A percentile compares a stretch with the other conserved stretches of the same genome.
Evolutionary conservation across 1,140 invertebrate genomes (phyloP).

Genomic region (Tetraneura akinire): DNA sequence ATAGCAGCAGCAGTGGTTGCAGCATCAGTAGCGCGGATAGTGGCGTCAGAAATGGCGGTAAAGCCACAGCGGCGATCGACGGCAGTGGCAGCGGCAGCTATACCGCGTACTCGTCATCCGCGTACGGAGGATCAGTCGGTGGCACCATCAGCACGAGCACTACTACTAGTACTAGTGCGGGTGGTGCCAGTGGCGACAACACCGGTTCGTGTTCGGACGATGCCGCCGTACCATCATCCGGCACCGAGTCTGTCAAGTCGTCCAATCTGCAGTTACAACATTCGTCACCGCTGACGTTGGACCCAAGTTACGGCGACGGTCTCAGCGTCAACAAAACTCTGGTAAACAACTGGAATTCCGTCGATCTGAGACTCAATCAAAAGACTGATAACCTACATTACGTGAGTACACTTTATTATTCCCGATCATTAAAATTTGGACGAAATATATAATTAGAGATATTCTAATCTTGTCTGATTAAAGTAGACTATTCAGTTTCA

Average conservation of each 20-base stretch:
- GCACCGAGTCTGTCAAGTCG: neutral
- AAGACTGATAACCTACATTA: slow-evolving; percentile 49
- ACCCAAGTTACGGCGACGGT: slow-evolving; percentile 15
- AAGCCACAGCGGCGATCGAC: neutral
- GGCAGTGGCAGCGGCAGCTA: neutral
- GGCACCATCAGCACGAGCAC: neutral
- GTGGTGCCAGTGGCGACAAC: neutral
- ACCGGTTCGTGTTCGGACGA: slow-evolving; percentile 10
- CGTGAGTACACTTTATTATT: slow-evolving; percentile 14
- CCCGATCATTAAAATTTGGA: too few relatives aligned
- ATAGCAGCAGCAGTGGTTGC: neutral
- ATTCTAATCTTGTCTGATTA: too few relatives aligned
- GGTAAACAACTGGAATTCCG: slow-evolving; percentile 4
- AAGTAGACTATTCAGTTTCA: too few relatives aligned
- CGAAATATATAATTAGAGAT: too few relatives aligned
- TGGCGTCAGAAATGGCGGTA: neutral
- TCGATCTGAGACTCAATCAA: slow-evolving; percentile 39
- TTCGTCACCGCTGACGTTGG: neutral
- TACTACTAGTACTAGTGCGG: neutral
- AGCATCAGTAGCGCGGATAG: neutral
- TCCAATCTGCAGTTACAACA: neutral
- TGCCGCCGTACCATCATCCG: neutral
- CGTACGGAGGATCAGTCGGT: neutral
- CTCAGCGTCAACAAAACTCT: neutral
- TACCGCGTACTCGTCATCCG: slow-evolving; percentile 34